These are phyloP conservation scores for Phytoseiulus persimilis DNA, from an alignment of 2,888 invertebrate species.

Conservation along the genomic window DNA sequence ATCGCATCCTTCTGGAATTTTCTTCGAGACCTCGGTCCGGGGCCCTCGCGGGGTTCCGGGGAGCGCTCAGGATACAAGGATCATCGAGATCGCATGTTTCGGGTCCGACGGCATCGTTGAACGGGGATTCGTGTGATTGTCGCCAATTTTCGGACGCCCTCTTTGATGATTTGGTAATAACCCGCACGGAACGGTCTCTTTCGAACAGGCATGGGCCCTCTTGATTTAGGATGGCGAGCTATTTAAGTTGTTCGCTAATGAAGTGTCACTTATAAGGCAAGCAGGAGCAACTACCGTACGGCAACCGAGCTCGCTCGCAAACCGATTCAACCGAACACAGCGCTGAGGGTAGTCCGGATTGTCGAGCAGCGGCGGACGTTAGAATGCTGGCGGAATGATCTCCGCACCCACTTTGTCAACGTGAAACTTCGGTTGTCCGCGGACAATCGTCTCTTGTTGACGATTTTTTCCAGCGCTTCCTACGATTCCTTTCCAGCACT, in stretches of 20 bases:
- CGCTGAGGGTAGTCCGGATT: background rate
- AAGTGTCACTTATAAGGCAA: slow-evolving; percentile 5
- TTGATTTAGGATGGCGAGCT: background rate
- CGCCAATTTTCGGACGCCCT: background rate
- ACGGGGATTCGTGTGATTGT: background rate
- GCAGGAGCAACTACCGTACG: background rate
- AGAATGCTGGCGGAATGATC: background rate
- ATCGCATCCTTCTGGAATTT: too few relatives aligned
- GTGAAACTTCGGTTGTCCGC: too few relatives aligned
- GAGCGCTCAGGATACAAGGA: background rate
- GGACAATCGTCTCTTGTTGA: too few relatives aligned
- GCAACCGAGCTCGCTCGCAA: background rate
- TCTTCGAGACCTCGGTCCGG: background rate
- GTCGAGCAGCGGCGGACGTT: background rate
- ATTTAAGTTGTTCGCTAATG: background rate
- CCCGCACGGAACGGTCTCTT: background rate
- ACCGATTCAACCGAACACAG: background rate
- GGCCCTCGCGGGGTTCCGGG: background rate
- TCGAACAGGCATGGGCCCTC: background rate
- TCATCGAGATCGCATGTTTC: background rate
- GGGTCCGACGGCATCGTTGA: background rate
- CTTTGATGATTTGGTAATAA: slow-evolving; percentile 5
- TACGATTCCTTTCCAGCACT: background rate
- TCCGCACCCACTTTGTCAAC: background rate
- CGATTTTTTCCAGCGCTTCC: too few relatives aligned